A percentile compares a stretch with the other conserved stretches of the same genome.
Conservation (phyloP, 2,113 vertebrate genomes). For the Vireo altiloquus region DNA sequence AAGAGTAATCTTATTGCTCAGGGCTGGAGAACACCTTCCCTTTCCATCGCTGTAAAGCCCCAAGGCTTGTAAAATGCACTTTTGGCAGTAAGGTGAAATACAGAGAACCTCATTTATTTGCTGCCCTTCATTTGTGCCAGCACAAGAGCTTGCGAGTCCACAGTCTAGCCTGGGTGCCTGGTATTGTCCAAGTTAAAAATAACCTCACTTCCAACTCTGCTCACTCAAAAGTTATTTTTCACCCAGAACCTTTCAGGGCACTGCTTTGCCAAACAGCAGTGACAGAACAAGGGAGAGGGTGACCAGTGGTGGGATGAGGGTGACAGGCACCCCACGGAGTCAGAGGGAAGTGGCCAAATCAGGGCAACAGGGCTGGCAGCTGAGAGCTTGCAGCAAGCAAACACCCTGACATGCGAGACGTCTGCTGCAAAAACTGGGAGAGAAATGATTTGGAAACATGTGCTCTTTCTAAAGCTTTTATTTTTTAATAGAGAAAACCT, state of each 20-base stretch:
- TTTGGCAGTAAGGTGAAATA: conserved; percentile 4
- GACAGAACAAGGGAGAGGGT: background rate
- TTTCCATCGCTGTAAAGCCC: background rate
- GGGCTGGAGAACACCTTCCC: background rate
- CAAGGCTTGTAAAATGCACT: background rate
- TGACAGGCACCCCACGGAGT: background rate
- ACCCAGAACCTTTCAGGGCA: background rate
- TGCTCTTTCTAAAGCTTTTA: background rate
- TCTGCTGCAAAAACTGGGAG: background rate
- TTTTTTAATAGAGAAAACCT: conserved; percentile 39
- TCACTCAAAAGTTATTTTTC: background rate
- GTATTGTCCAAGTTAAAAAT: background rate
- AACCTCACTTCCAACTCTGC: background rate
- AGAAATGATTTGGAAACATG: background rate
- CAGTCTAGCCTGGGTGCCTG: background rate
- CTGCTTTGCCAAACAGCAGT: background rate
- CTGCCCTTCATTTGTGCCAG: background rate
- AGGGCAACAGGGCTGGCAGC: background rate
- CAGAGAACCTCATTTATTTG: conserved; percentile 23
- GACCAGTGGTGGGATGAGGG: background rate
- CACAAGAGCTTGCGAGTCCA: background rate
- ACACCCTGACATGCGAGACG: accelerated
- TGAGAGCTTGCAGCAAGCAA: background rate
- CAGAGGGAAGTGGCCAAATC: background rate
- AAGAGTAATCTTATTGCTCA: background rate